Evolutionary conservation across 2,113 vertebrate genomes (phyloP).

Genomic region (Apus apus): DNA sequence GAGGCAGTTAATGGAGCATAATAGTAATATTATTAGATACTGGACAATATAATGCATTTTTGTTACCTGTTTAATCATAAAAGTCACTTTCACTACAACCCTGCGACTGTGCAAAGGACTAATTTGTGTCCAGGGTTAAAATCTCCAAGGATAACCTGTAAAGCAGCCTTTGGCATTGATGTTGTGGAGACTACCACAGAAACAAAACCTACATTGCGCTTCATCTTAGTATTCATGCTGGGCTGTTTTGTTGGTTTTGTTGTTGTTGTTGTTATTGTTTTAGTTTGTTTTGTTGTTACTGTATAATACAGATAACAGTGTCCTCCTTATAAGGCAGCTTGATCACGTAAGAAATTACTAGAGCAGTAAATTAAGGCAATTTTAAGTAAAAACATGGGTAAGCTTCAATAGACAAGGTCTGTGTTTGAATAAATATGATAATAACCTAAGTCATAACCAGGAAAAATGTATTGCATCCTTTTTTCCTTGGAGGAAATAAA

Average conservation of each 20-base stretch:
- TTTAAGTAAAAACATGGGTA: not conserved
- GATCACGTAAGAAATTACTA: not conserved
- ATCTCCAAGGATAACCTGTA: not conserved
- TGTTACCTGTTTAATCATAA: not conserved
- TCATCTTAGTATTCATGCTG: not conserved
- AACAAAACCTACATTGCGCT: not conserved
- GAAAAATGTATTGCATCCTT: not conserved
- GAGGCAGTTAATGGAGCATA: not conserved
- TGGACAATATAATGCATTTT: not conserved
- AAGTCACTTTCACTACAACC: not conserved
- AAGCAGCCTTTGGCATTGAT: not conserved
- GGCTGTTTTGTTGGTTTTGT: no score
- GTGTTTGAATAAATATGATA: not conserved
- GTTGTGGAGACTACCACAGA: not conserved
- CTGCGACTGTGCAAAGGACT: not conserved
- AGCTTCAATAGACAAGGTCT: not conserved
- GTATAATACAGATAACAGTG: not conserved
- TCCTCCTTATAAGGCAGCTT: not conserved
- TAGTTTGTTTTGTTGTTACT: not conserved
- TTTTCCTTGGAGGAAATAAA: not conserved
- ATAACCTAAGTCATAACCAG: not conserved
- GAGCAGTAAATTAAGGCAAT: not conserved
- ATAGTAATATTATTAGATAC: not conserved
- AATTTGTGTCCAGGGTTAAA: not conserved
- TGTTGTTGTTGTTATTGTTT: not conserved